A percentile compares a stretch with the other conserved stretches of the same genome.
Evolutionary conservation across 1,140 invertebrate species (phyloP).

Genomic region (Lamellibrachia luymesi): DNA sequence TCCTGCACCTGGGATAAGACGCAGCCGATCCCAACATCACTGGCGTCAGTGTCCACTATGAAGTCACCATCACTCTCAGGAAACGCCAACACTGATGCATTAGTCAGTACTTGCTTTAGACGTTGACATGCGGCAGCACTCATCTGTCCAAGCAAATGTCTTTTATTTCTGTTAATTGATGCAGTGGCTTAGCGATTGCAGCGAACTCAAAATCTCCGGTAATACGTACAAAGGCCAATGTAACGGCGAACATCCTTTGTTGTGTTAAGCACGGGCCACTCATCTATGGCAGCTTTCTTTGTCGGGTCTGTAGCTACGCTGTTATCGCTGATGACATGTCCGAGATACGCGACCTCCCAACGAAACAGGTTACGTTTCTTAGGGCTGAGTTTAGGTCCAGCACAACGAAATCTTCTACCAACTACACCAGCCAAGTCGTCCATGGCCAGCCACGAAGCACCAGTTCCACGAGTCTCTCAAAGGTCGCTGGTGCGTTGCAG

Average conservation of each 20-base stretch:
- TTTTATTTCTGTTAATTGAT: neutral
- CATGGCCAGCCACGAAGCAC: slow-evolving; percentile 32
- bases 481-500: slow-evolving; percentile 36
- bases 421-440: slow-evolving; percentile 29
- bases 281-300: slow-evolving; percentile 51
- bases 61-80: slow-evolving; percentile 15
- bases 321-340: slow-evolving; percentile 28
- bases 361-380: no score
- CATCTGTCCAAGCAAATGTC: no score
- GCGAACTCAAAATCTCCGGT: slow-evolving; percentile 49
- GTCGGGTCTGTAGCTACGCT: slow-evolving; percentile 30
- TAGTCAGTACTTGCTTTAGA: slow-evolving; percentile 19
- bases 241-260: slow-evolving; percentile 46
- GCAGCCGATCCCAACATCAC: slow-evolving; percentile 21
- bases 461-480: slow-evolving; percentile 39
- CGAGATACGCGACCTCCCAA: slow-evolving; percentile 30
- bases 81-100: neutral
- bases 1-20: slow-evolving; percentile 23
- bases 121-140: slow-evolving; percentile 18
- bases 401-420: slow-evolving; percentile 35
- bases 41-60: slow-evolving; percentile 36
- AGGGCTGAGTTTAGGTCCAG: slow-evolving; percentile 31
- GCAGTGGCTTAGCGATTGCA: slow-evolving; percentile 20
- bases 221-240: slow-evolving; percentile 55
- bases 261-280: slow-evolving; percentile 47